Conservation (phyloP, 2,888 invertebrate genomes). For the Epistrophe grossulariae region DNA sequence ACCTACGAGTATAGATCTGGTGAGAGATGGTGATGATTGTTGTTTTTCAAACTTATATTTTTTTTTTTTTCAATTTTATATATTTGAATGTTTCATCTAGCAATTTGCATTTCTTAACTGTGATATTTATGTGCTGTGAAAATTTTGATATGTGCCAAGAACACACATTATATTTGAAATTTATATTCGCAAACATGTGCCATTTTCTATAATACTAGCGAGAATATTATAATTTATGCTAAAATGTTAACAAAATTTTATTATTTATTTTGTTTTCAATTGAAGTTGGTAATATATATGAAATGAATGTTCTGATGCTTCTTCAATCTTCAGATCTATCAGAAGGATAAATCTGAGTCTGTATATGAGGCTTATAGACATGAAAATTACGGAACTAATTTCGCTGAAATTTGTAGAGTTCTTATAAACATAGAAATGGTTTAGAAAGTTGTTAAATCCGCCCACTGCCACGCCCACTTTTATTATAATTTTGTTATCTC, state of each 20-base stretch:
- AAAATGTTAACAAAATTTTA: neutral
- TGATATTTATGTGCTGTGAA: constrained; percentile 8
- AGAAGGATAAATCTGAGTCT: too few relatives aligned
- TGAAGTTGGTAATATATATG: neutral
- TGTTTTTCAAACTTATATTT: neutral
- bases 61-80: constrained; percentile 19
- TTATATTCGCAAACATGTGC: constrained; percentile 27
- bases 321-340: neutral
- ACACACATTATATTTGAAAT: constrained; percentile 16
- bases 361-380: too few relatives aligned
- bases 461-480: too few relatives aligned
- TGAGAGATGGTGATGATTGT: neutral
- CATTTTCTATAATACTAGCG: neutral
- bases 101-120: constrained; percentile 51
- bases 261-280: neutral
- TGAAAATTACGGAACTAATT: too few relatives aligned
- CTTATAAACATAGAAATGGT: too few relatives aligned
- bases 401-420: too few relatives aligned
- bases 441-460: too few relatives aligned
- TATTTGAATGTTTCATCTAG: constrained; percentile 16
- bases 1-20: too few relatives aligned
- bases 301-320: constrained; percentile 10
- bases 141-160: constrained; percentile 11
- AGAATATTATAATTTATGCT: constrained; percentile 7
- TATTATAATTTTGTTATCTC: too few relatives aligned